Conservation (phyloP, 2,797 vertebrate genomes). For the Poeciliopsis turneri region DNA sequence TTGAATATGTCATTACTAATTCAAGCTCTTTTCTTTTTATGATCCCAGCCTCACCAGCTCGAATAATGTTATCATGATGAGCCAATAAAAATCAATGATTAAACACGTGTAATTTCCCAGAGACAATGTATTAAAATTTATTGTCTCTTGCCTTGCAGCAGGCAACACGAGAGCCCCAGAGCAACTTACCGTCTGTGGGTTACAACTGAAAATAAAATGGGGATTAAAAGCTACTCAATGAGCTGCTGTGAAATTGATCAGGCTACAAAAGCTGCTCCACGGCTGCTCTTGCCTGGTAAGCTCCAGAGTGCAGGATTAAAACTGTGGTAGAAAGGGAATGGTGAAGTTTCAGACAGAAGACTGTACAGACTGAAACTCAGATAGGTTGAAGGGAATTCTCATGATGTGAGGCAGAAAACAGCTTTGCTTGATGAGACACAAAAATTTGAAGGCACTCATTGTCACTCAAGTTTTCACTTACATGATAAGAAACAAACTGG, state of each 20-base stretch:
- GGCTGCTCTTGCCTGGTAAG: conserved; percentile 15
- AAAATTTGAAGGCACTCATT: background rate
- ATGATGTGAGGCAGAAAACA: background rate
- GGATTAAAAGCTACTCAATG: conserved; percentile 84
- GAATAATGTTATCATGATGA: conserved; percentile 70
- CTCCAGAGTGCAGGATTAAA: conserved; percentile 17
- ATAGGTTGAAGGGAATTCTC: background rate
- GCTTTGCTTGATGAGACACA: background rate
- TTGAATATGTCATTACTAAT: conserved; percentile 66
- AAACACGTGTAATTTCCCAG: conserved; percentile 82
- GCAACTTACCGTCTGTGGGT: conserved; percentile 63
- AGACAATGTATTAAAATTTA: conserved; percentile 78
- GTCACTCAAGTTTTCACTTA: background rate
- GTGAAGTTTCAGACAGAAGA: background rate
- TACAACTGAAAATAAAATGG: conserved; percentile 83
- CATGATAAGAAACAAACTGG: background rate
- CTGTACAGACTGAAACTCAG: background rate
- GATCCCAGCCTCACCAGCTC: conserved; percentile 37
- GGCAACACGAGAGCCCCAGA: conserved; percentile 47
- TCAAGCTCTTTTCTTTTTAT: conserved; percentile 59
- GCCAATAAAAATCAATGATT: conserved; percentile 75
- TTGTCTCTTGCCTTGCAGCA: conserved; percentile 53
- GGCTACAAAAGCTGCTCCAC: conserved; percentile 72
- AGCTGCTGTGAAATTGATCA: conserved; percentile 82
- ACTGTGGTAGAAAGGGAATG: conserved; percentile 9